Evolutionary conservation across 2,888 invertebrate species (phyloP).

Genomic region (Heliconius aoede): DNA sequence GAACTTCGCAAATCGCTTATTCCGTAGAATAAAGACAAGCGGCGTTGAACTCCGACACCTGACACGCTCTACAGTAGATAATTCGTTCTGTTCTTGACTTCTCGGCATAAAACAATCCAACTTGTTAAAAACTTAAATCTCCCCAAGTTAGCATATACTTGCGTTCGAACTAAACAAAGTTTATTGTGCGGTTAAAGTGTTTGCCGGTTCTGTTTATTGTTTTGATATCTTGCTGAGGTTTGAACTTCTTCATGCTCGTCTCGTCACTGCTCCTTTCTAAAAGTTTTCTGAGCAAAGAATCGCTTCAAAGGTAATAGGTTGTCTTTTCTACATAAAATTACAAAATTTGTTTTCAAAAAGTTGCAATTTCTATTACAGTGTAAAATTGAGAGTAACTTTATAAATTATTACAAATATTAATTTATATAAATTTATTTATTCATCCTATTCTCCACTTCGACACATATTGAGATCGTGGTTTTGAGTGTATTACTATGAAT

Average conservation of each 20-base stretch:
- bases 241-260: neutral
- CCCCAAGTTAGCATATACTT: conserved; percentile 39
- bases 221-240: neutral
- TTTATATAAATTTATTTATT: too few species aligned
- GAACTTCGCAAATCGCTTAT: conserved; percentile 10
- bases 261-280: neutral
- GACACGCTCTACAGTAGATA: conserved; percentile 41
- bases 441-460: too few species aligned
- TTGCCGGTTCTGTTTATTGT: conserved; percentile 9
- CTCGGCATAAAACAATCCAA: conserved; percentile 47
- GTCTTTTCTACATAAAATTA: too few species aligned
- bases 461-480: too few species aligned
- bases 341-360: too few species aligned
- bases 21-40: conserved; percentile 28
- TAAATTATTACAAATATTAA: too few species aligned
- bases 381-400: too few species aligned
- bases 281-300: neutral
- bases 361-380: too few species aligned
- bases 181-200: conserved; percentile 24
- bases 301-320: too few species aligned
- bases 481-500: too few species aligned
- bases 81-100: conserved; percentile 40
- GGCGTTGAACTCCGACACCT: conserved; percentile 48
- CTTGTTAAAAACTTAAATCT: conserved; percentile 49
- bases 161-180: conserved; percentile 27